Evolutionary conservation across 2,888 invertebrate genomes (phyloP), one percentile per base, ranked within the genome.

Genomic region (Erebia epiphron): DNA sequence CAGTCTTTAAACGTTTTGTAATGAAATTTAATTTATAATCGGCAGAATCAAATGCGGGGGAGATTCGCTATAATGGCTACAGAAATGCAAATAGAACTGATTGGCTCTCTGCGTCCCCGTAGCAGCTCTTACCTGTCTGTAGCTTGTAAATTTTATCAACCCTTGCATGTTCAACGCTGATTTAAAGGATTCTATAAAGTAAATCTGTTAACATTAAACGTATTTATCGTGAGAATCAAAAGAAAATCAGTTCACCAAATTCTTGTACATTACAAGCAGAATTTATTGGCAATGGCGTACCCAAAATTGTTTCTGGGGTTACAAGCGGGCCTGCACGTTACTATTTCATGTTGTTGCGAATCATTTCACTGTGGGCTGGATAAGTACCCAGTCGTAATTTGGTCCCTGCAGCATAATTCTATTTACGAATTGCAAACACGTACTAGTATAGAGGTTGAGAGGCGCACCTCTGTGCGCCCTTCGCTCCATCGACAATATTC

Each of bases 31-130:
- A 82, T 82, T 81, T 78, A 82, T 78, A 79, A 79, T 81, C 75
- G 73, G 67, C 67, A 73, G 69, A 73, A 73, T 73, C 75, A 77
- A 78, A 78, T 75, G 77, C 76, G 72, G 77, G 78, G 75, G 76
- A 74, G 77, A 81, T 80, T 82, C 80, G 74, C 81, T 78, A 79
- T 84, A 84, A 84, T 85, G 80, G 81, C 83, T 82, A 81, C 84
- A 82, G 82, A 83, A 86, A 86, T 86, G 83, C 82, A 88, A 87
- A 88, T 86, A 86, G 79, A 82, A 81, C 83, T 86, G 86, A 87
- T 88, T 88, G 85, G 83, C 80, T 82, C 75, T 75, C 76, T 70
- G 74, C 75, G 70, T 14, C 72, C 63, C 73, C 74, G 71, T 72
- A 66, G 69, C 74, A 74, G 72, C 75, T 76, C 76, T 82, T 82